Base-by-base conservation (phyloP, 2,113 vertebrate genomes). In the Carassius carassius region DNA sequence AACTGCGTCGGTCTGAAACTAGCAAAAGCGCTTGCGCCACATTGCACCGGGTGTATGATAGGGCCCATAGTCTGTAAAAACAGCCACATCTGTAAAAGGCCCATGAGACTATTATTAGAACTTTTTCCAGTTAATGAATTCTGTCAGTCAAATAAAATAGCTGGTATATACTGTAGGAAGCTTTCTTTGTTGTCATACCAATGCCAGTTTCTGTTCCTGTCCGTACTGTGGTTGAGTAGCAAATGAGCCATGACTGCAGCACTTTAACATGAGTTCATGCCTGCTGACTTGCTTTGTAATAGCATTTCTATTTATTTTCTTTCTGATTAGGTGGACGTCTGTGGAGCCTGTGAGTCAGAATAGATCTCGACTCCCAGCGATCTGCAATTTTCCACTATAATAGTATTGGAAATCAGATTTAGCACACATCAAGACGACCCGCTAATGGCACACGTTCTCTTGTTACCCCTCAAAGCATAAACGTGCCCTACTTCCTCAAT, bases 401-500 rank as follows among this genome's bases (percentile, higher is more conserved):
- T 80, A 47, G 74, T 35, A 19, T 82, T 88, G 82, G 76, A 88
- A 88, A 88, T 88, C 73, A 77, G 70, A 84, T 86, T 86, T 86
- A 85, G 79, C 91, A 83, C 63, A 65, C 73, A 79, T 79, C 85
- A 69, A 75, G 84, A 78, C 35, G 75, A 78, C 84, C 60, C 35
- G 81, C 86, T 87, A 89, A 91, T 85, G 87, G 81, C 87, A 37
- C 85, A 63, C 44, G n/a, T 82, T 84, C 84, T 84, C 70, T 86
- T 80, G 80, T 85, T 87, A 87, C 87, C 32, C 75, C 79, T 72
- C 83, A 17, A 60, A 32, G 73, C 23, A 63, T 87, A 85, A 80
- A 51, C 51, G 25, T 78, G 25, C 80, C 69, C 35, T 17, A 73
- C 79, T 69, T 72, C 74, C 77, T 75, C 41, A 47, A 32, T 76